These are phyloP conservation scores for Catocala nupta DNA, from an alignment of 2,888 invertebrate genomes.

Conservation along the genomic window DNA sequence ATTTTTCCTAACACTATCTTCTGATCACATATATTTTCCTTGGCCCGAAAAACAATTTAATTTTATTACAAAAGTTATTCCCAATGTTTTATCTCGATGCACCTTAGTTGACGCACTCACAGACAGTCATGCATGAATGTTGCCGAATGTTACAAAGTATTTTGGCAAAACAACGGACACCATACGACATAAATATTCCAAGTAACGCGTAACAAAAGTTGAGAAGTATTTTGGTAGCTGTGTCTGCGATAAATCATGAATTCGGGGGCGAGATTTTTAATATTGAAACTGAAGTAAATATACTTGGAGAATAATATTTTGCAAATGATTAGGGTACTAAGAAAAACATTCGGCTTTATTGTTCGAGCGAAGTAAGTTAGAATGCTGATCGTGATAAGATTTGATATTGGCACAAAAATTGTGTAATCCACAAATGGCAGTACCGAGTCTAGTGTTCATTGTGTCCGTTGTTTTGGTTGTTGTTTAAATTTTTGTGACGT, in stretches of 20 bases:
- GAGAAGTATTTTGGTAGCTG: slow-evolving; percentile 18
- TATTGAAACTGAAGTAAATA: slow-evolving; percentile 23
- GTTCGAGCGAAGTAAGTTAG: too few relatives aligned
- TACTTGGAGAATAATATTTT: slow-evolving; percentile 18
- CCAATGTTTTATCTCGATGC: slow-evolving; percentile 37
- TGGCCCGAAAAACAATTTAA: slow-evolving; percentile 38
- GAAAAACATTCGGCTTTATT: background rate
- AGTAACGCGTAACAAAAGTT: slow-evolving; percentile 35
- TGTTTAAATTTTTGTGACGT: too few relatives aligned
- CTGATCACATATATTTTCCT: slow-evolving; percentile 13
- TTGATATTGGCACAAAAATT: too few relatives aligned
- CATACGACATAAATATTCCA: slow-evolving; percentile 50
- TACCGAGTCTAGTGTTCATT: too few relatives aligned
- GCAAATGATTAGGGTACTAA: background rate
- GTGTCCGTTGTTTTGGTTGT: too few relatives aligned
- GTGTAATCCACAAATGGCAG: too few relatives aligned
- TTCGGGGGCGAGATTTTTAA: slow-evolving; percentile 26
- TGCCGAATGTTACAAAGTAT: slow-evolving; percentile 39
- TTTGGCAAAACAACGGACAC: slow-evolving; percentile 61
- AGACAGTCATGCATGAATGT: slow-evolving; percentile 47
- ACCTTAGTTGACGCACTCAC: slow-evolving; percentile 36
- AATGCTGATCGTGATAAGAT: too few relatives aligned
- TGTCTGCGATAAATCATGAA: slow-evolving; percentile 36
- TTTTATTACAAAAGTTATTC: slow-evolving; percentile 41
- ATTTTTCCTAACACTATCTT: slow-evolving; percentile 19